Evolutionary conservation across 1,140 invertebrate species (phyloP), one percentile per base, ranked within the genome.

Genomic region (Drosophila mauritiana): DNA sequence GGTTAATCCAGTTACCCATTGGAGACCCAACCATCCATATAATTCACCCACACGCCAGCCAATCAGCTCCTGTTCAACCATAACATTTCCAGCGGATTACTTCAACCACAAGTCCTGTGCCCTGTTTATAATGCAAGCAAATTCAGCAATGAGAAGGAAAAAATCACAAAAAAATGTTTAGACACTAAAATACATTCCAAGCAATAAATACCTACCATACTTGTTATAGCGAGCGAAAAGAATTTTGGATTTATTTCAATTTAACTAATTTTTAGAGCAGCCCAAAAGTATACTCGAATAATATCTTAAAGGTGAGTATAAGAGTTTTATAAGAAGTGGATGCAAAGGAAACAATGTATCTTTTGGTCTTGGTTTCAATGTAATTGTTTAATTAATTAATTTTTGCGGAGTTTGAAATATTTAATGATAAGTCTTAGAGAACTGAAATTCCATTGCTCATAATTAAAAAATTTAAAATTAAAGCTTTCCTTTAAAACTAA

Each of bases 201-300:
- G 78, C 82, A 85, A 85, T 82, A 85, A 88, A 85, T 78, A 61
- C 70, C 68, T 77, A 72, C 72, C 53, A 58, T 83, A 80, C 70
- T 61, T 72, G 72, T 74, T 53, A 51, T 73, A 77, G 73, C 73
- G 73, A 84, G 58, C 54, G 53, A 79, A 68, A 64, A 40, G 5
- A 4, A 46, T 49, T 63, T 59, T 17, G 13, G 17, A 55, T 67
- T 20, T 1, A 17, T 39, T 1, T 20, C 11, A 39, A 12, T 15
- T 13, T 1, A 7, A 13, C 11, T 4, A n/a, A 22, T 34, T 12
- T 40, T 22, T 1, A 0, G 0, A 7, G 1, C 31, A 15, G 75
- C 76, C 79, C 1, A 8, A 77, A 89, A 83, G 63, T 73, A 63
- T 25, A 67, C 76, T 67, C 6, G n/a, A 36, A 17, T 31, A 10